A percentile compares a stretch with the other conserved stretches of the same genome.
Conservation (phyloP, 2,888 invertebrate species). For the Thumatha senex region DNA sequence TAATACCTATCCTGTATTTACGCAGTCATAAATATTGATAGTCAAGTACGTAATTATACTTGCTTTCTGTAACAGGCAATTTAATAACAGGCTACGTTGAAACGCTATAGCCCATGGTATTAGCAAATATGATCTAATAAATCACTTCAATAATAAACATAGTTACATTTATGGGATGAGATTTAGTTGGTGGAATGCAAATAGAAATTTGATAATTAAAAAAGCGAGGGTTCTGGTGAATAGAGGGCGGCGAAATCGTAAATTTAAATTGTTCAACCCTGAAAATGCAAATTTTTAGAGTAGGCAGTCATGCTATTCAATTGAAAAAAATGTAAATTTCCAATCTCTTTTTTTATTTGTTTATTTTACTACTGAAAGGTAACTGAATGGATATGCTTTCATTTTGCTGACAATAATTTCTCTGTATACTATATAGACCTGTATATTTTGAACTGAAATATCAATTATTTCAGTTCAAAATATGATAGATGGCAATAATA, state of each 20-base stretch:
- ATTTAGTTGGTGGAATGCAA: constrained; percentile 74
- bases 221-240: constrained; percentile 74
- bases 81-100: neutral
- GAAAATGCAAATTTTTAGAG: constrained; percentile 77
- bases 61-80: constrained; percentile 1
- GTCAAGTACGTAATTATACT: neutral
- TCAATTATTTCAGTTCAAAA: constrained; percentile 10
- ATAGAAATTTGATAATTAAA: constrained; percentile 82
- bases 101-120: neutral
- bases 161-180: constrained; percentile 39
- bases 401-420: too few species aligned
- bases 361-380: too few species aligned
- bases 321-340: constrained; percentile 40
- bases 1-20: neutral
- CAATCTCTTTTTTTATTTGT: too few species aligned
- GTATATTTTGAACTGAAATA: too few species aligned
- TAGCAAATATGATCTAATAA: constrained; percentile 31
- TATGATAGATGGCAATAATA: constrained; percentile 24
- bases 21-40: neutral
- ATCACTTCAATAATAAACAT: constrained; percentile 35
- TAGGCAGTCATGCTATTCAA: constrained; percentile 65
- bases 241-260: constrained; percentile 75
- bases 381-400: too few species aligned
- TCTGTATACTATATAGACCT: too few species aligned
- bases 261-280: constrained; percentile 82